Percentiles rank a stretch among this genome's conserved stretches.
phyloP scores from a whole-genome alignment of 37 sponge, comb jelly and placozoan species.

The Mnemiopsis leidyi region DNA sequence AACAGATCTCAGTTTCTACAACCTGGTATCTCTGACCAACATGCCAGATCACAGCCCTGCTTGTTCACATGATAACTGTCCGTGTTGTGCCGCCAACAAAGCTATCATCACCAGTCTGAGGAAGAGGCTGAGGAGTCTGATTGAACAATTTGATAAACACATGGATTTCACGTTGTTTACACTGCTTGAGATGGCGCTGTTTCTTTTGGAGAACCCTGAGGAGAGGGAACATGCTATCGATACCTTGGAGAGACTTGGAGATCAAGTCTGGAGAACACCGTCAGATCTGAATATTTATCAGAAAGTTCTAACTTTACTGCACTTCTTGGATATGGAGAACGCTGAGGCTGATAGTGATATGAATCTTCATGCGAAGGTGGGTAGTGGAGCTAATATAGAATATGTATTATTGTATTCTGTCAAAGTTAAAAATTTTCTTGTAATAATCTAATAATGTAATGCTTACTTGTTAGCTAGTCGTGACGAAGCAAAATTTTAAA shows the following conservation, averaged over 20 bases:
- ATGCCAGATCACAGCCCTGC: not conserved
- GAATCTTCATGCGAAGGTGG: not conserved
- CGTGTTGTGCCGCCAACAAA: constrained; percentile 34
- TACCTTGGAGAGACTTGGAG: not conserved
- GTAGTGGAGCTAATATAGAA: too few relatives aligned
- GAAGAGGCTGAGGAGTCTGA: not conserved
- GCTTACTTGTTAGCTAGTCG: too few relatives aligned
- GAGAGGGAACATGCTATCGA: constrained; percentile 30
- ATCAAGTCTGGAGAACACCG: not conserved
- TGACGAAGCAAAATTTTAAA: too few relatives aligned
- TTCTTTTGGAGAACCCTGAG: constrained; percentile 6
- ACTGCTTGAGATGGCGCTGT: constrained; percentile 25
- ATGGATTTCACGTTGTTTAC: constrained; percentile 53
- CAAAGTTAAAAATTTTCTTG: too few relatives aligned
- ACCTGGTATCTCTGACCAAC: not conserved
- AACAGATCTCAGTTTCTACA: not conserved
- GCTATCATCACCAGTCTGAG: not conserved
- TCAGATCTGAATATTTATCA: not conserved
- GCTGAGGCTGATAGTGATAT: not conserved
- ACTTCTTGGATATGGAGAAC: not conserved
- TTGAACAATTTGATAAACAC: constrained; percentile 27
- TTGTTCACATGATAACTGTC: not conserved
- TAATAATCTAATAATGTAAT: too few relatives aligned
- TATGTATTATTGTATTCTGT: too few relatives aligned
- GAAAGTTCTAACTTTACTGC: constrained; percentile 38